phyloP scores from a whole-genome alignment of 2,113 vertebrate species.

The Tragelaphus buxtoni region DNA sequence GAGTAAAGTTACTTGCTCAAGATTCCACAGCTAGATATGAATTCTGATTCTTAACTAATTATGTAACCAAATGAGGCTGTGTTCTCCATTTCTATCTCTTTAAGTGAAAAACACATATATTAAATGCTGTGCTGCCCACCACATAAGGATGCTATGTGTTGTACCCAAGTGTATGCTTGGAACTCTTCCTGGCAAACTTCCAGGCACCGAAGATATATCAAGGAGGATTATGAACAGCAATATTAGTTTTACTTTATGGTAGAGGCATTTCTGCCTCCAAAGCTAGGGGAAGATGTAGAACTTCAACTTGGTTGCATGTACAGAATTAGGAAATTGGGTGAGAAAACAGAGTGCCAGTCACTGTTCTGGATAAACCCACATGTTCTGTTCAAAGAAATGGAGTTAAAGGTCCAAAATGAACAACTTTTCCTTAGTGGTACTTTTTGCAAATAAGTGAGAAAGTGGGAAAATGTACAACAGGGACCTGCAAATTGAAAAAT shows the following conservation, averaged over 20 bases:
- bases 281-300: not conserved
- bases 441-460: slow-evolving; percentile 5
- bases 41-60: not conserved
- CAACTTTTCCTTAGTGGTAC: not conserved
- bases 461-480: not conserved
- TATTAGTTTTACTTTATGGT: not conserved
- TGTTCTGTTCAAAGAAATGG: not conserved
- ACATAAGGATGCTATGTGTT: not conserved
- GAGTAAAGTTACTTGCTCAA: not conserved
- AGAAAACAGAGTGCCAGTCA: not conserved
- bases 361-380: not conserved
- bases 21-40: not conserved
- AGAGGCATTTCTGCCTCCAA: not conserved
- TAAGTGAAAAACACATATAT: not conserved
- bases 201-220: not conserved
- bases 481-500: not conserved
- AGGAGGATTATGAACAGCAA: not conserved
- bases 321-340: not conserved
- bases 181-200: not conserved
- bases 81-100: not conserved
- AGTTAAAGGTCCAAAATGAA: not conserved
- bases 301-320: not conserved
- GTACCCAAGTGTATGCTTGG: not conserved
- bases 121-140: not conserved
- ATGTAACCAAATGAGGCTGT: not conserved